Evolutionary conservation across 2,888 invertebrate genomes (phyloP).

Genomic region (Nymphalis c-album): DNA sequence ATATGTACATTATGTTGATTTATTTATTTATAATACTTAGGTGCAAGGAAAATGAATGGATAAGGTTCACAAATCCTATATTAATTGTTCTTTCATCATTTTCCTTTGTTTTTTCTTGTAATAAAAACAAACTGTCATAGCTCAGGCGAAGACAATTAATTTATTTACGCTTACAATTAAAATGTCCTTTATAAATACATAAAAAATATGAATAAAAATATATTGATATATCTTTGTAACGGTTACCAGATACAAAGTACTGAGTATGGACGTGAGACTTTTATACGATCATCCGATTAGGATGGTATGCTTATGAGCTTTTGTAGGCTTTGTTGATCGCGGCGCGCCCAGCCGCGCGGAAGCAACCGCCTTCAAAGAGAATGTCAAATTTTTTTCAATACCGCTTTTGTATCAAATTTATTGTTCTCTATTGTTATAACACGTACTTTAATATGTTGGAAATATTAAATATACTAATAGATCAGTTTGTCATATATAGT

Average conservation of each 20-base stretch:
- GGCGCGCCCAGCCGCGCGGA: conserved; percentile 60
- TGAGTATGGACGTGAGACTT: conserved; percentile 52
- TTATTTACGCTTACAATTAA: too few species aligned
- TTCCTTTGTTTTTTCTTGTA: too few species aligned
- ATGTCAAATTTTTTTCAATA: conserved; percentile 36
- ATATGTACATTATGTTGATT: too few species aligned
- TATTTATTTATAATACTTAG: too few species aligned
- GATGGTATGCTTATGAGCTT: conserved; percentile 74
- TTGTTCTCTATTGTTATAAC: neutral
- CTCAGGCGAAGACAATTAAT: too few species aligned
- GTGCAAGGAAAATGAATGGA: too few species aligned
- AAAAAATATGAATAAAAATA: neutral
- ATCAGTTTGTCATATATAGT: too few species aligned
- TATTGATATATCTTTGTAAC: conserved; percentile 25
- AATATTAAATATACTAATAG: too few species aligned
- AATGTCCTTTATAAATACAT: neutral
- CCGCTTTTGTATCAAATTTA: neutral
- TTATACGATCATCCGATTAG: conserved; percentile 77
- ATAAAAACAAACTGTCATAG: too few species aligned
- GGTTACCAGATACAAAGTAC: conserved; percentile 37
- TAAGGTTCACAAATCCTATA: too few species aligned
- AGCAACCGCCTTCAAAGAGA: conserved; percentile 55
- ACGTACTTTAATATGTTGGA: neutral
- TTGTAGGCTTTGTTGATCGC: conserved; percentile 65
- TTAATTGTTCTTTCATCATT: too few species aligned